Base-by-base conservation (phyloP, 2,113 vertebrate species). In the Lagopus muta region DNA sequence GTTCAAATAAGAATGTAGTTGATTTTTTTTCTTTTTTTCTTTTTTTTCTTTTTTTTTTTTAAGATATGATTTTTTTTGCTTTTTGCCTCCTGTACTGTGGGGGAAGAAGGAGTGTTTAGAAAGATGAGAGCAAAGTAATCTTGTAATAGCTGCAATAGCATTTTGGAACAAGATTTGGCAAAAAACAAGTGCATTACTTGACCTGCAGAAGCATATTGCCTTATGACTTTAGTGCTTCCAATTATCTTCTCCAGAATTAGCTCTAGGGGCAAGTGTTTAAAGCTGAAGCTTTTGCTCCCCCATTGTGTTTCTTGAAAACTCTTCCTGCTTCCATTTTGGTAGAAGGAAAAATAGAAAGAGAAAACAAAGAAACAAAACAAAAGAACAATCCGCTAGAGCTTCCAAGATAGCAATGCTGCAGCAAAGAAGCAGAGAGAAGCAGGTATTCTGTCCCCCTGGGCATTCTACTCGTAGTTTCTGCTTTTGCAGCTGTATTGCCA, bases 281-380 rank as follows among this genome's bases (percentile, higher is more conserved):
- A 79, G 11, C 2, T 85, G 48, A 85, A 76, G 36, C 10, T 82
- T 82, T 57, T 65, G 32, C 10, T 88, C 27, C 84, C 5, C 27
- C 6, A 8, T 20, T 24, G 1, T 65, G 8, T 66, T 61, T 55
- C 5, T 62, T 70, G 54, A 86, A 86, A 57, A 28, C 48, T 72
- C 2, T 83, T 5, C 52, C 18, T 52, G 4, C 3, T 74, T 84
- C 12, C 13, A 18, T 78, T 65, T 79, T 43, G 15, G 52, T 55
- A 83, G 15, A 86, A 62, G 17, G 17, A 4, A 74, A 77, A 71
- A 24, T 1, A 16, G 2, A 2, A 34, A 14, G 52, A 21, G 21
- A 30, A 19, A 0, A 1, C 1, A 3, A 60, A 34, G 32, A 34
- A 21, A 34, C 19, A 60, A 34, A 1, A 1, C 57, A 34, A 64